Conservation (phyloP, 2,113 vertebrate genomes). For the Tenebrosternarchus preto region DNA sequence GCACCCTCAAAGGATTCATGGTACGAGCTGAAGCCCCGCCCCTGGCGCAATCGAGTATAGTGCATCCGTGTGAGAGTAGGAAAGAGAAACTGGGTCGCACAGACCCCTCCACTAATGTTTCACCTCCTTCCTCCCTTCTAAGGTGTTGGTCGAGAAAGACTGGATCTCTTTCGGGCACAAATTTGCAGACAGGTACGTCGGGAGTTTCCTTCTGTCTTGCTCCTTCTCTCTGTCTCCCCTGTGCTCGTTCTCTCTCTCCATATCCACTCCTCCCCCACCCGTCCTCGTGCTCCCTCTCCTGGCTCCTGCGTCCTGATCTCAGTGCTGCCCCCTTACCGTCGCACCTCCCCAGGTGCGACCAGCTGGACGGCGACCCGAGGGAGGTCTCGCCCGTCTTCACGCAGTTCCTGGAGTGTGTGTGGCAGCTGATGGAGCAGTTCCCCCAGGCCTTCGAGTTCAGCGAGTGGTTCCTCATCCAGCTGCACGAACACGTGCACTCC, state of each 20-base stretch:
- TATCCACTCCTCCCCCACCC: too few species aligned
- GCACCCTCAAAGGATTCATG: slow-evolving; percentile 96
- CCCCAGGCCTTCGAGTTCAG: slow-evolving; percentile 93
- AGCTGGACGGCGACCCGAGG: slow-evolving; percentile 90
- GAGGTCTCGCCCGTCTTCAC: slow-evolving; percentile 96
- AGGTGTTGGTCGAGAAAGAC: slow-evolving; percentile 98
- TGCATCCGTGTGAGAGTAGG: not conserved
- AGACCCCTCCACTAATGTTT: not conserved
- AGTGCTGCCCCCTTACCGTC: too few species aligned
- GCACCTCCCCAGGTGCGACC: slow-evolving; percentile 83
- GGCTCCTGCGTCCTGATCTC: too few species aligned
- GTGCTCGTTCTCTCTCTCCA: not conserved
- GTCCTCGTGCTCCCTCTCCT: too few species aligned
- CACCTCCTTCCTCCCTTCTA: slow-evolving; percentile 41
- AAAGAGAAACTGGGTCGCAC: not conserved
- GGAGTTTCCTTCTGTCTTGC: not conserved
- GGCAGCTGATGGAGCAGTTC: slow-evolving; percentile 95
- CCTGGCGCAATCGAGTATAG: not conserved
- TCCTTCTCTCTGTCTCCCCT: not conserved
- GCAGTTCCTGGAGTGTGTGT: slow-evolving; percentile 95
- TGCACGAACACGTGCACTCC: slow-evolving; percentile 95
- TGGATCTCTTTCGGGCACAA: slow-evolving; percentile 99
- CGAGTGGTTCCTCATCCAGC: slow-evolving; percentile 96
- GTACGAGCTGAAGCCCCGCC: slow-evolving; percentile 63
- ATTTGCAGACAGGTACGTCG: slow-evolving; percentile 91